Conservation (phyloP, 2,797 vertebrate genomes). For the Mareca strepera region DNA sequence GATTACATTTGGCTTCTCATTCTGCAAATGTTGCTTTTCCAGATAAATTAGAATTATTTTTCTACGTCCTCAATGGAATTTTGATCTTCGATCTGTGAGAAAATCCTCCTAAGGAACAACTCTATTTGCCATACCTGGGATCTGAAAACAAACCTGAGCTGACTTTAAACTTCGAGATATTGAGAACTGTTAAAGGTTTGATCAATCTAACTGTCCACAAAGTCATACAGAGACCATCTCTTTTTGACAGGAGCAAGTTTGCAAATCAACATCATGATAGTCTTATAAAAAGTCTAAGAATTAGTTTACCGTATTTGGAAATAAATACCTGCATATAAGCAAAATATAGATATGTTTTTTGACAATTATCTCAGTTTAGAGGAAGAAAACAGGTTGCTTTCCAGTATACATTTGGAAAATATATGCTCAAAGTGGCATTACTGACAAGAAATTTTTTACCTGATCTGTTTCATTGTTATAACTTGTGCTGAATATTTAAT, state of each 20-base stretch:
- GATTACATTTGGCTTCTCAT: neutral
- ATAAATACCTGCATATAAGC: neutral
- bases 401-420: neutral
- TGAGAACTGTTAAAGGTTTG: neutral
- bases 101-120: neutral
- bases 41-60: neutral
- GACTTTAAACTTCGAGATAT: neutral
- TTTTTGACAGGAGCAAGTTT: neutral
- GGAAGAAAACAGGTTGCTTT: neutral
- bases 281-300: neutral
- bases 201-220: neutral
- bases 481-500: neutral
- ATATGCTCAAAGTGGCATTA: neutral
- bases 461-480: neutral
- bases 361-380: neutral
- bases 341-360: neutral
- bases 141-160: neutral
- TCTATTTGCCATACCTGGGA: neutral
- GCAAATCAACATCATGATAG: neutral
- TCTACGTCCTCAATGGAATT: neutral
- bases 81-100: neutral
- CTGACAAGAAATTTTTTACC: neutral
- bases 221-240: neutral
- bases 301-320: neutral
- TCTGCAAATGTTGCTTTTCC: neutral